Conservation (phyloP, 64 coral and sea anemone genomes). For the Pocillopora damicornis region DNA sequence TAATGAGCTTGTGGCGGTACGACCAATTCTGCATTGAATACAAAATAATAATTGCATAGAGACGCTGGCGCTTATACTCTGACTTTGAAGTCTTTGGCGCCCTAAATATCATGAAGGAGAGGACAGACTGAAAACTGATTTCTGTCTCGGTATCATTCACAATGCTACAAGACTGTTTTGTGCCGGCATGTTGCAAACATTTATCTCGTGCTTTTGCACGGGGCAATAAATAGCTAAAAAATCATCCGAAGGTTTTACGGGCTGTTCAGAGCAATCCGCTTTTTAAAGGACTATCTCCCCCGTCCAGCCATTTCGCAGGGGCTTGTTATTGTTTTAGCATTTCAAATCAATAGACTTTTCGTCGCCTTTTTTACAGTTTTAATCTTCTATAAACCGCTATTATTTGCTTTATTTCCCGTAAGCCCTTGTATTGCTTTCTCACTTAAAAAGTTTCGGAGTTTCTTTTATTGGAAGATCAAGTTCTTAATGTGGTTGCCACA, state of each 20-base stretch:
- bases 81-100: not conserved
- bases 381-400: not conserved
- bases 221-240: not conserved
- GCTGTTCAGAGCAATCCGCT: not conserved
- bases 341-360: constrained; percentile 14
- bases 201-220: not conserved
- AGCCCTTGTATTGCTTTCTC: not conserved
- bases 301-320: not conserved
- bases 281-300: not conserved
- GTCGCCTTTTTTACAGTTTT: not conserved
- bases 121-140: not conserved
- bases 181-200: no score
- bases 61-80: not conserved
- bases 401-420: not conserved
- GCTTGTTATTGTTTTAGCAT: constrained; percentile 16
- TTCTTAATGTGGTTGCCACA: not conserved
- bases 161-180: not conserved
- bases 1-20: constrained; percentile 20
- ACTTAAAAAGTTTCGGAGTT: not conserved
- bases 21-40: constrained; percentile 6
- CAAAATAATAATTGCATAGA: constrained; percentile 24
- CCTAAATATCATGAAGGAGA: not conserved
- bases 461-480: not conserved
- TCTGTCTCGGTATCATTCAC: not conserved
- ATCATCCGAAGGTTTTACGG: not conserved